These are phyloP conservation scores for Drosophila oshimai DNA, from an alignment of 1,140 invertebrate species.

Conservation along the genomic window DNA sequence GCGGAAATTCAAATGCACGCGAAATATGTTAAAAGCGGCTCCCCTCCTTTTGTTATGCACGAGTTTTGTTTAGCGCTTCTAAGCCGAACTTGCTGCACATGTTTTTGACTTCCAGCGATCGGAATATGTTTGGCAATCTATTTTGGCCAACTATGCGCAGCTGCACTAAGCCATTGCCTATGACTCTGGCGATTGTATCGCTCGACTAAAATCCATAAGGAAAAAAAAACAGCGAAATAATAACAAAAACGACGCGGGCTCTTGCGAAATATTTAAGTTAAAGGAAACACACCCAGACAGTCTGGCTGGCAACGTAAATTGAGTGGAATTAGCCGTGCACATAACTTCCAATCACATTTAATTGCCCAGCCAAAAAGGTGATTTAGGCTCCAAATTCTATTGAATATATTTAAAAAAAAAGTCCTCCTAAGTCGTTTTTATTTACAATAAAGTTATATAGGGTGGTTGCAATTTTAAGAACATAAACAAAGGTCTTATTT, in stretches of 20 bases:
- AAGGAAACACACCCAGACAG: slow-evolving; percentile 50
- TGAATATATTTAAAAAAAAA: too few species aligned
- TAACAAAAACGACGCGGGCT: slow-evolving; percentile 16
- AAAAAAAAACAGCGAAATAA: slow-evolving; percentile 8
- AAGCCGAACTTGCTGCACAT: slow-evolving; percentile 46
- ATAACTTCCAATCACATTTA: slow-evolving; percentile 44
- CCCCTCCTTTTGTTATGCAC: slow-evolving; percentile 66
- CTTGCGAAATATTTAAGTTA: slow-evolving; percentile 65
- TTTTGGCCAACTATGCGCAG: slow-evolving; percentile 60
- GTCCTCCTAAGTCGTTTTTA: too few species aligned
- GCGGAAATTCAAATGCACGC: slow-evolving; percentile 79
- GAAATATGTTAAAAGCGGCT: slow-evolving; percentile 62
- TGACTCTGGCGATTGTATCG: slow-evolving; percentile 60
- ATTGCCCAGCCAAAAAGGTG: slow-evolving; percentile 12
- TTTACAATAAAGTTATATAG: too few species aligned
- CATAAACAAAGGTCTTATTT: too few species aligned
- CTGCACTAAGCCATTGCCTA: slow-evolving; percentile 37
- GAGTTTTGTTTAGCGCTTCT: slow-evolving; percentile 61
- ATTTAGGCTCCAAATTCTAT: neutral
- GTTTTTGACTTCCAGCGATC: slow-evolving; percentile 19
- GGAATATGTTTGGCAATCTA: slow-evolving; percentile 71
- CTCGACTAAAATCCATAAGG: slow-evolving; percentile 20
- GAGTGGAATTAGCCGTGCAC: slow-evolving; percentile 47
- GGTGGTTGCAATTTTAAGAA: too few species aligned
- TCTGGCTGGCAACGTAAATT: slow-evolving; percentile 19